A percentile compares a stretch with the other conserved stretches of the same genome.
Evolutionary conservation across 2,797 vertebrate species (phyloP).

Genomic region (Decapterus maruadsi): DNA sequence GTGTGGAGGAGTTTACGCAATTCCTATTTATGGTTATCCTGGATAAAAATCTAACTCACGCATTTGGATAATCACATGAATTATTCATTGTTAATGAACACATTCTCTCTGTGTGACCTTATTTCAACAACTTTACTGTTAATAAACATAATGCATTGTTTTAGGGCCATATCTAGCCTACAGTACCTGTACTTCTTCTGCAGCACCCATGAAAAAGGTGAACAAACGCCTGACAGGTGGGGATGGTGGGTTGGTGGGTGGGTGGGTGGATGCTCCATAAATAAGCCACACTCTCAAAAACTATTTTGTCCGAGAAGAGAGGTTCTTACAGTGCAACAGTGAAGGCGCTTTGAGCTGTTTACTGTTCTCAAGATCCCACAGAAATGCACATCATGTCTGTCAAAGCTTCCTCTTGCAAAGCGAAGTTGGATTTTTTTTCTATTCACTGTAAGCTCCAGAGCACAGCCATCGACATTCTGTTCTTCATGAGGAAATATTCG

Average conservation of each 20-base stretch:
- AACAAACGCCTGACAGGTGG: neutral
- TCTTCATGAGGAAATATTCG: conserved; percentile 29
- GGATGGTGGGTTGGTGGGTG: neutral
- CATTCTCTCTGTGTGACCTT: too few species aligned
- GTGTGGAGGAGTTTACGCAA: too few species aligned
- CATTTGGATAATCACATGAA: too few species aligned
- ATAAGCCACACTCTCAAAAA: conserved; percentile 15
- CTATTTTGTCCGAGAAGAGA: conserved; percentile 19
- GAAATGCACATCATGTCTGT: conserved; percentile 37
- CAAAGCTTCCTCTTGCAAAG: conserved; percentile 45
- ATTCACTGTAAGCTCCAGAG: conserved; percentile 29
- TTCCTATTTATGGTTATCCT: too few species aligned
- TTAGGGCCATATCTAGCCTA: neutral
- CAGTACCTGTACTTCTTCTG: too few species aligned
- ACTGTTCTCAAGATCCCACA: conserved; percentile 31
- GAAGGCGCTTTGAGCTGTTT: conserved; percentile 41
- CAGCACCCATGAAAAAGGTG: conserved; percentile 2
- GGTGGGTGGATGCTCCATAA: neutral
- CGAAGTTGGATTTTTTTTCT: conserved; percentile 11
- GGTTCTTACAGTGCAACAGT: conserved; percentile 23
- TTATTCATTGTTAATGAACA: too few species aligned
- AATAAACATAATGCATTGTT: neutral
- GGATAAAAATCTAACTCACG: too few species aligned
- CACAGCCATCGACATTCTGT: conserved; percentile 17
- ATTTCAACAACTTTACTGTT: neutral